Evolutionary conservation across 37 sponge, comb jelly and placozoan species (phyloP), one percentile per base, ranked within the genome.

Genomic region (Chondrosia reniformis): DNA sequence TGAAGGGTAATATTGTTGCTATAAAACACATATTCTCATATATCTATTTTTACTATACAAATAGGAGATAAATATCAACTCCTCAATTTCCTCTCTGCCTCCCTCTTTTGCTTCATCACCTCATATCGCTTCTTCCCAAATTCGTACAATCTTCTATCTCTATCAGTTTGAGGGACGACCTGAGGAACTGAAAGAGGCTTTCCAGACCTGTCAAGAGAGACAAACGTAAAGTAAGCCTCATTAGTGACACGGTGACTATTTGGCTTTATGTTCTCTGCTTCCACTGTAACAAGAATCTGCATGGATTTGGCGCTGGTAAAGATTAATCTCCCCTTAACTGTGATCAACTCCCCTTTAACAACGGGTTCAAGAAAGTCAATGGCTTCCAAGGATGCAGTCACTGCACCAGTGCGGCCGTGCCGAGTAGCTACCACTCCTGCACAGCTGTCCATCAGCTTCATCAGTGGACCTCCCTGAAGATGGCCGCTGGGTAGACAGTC

Each of bases 381-480:
- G n/a, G 85, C 92, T 38, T 94, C 92, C 38, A 94, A 59, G 43
- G 83, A 88, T n/a, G 89, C 93, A 10, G 95, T 94, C 22, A 94
- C 95, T 6, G 64, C 86, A 9, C 42, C 44, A 9, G 83, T 56
- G 27, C 57, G 57, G 43, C 86, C 85, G 61, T 94, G 92, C 39
- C 93, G 56, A 24, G 69, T 63, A 13, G 95, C 93, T 75, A 80
- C 80, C 5, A 94, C 81, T 12, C 89, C 95, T 1, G 92, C 95
- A 39, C 84, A 78, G 44, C 49, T 85, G 57, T 94, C 95, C 95
- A 94, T 91, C 83, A 91, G 88, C 86, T 94, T 94, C 95, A 94
- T 94, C 30, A 94, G 80, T 4, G 85, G 45, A 0, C 95, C 95
- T 2, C 95, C 95, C 75, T 67, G 81, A 69, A 90, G 37, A 72